Base-by-base conservation (phyloP, 2,797 vertebrate genomes). In the Geotrypetes seraphini region DNA sequence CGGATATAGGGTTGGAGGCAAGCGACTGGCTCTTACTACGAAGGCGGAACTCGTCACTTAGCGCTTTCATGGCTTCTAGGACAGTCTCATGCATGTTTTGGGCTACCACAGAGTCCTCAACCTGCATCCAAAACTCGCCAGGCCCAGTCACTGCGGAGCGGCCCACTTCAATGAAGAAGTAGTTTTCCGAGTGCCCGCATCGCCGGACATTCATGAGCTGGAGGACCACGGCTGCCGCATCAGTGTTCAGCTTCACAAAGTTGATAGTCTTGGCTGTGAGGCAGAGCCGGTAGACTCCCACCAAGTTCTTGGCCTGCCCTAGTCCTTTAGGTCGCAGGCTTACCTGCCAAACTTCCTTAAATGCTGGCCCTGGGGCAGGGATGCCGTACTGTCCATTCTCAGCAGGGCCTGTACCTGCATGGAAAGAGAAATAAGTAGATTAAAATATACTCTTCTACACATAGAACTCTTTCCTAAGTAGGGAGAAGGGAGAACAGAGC, bases 1-100 rank as follows among this genome's bases (percentile, higher is more conserved):
- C 87, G 12, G 82, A 86, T 53, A 88, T 88, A 10, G 86, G 87
- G 18, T 85, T 83, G 28, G 58, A 54, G 8, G 53, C 34, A 20
- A 50, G 16, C 0, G 85, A 81, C 61, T 86, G 86, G 28, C 80
- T 85, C 46, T 86, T 87, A 63, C 81, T 79, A 17, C 83, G 77
- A 19, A 83, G 75, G 10, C 86, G 83, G 43, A 89, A 87, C 55
- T 90, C 87, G 36, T 89, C 86, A 8, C 85, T 89, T 25, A 89
- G 59, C 0, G 87, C 81, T 55, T 86, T 88, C 87, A 90, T 90
- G 28, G 86, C 85, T 28, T 90, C 87, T n/a, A 90, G 53, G 33
- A 90, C 67, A 13, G 85, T 87, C 59, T 90, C 87, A n/a, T 90
- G 87, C 87, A 90, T 89, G 71, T 89, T 88, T 63, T 89, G 87